Conservation (phyloP, 2,888 invertebrate genomes). For the Brenthis daphne region DNA sequence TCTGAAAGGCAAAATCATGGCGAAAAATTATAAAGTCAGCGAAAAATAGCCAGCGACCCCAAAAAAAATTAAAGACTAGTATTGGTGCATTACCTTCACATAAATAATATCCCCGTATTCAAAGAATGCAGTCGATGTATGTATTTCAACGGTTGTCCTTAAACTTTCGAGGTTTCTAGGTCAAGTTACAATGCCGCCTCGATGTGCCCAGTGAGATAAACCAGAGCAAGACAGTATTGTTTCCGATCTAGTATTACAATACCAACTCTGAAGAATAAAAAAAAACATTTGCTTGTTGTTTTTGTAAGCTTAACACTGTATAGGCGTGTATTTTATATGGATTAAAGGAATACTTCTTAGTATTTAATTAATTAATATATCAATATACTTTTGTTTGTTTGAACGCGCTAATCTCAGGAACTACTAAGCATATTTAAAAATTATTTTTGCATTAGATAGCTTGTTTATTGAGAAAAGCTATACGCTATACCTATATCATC, state of each 20-base stretch:
- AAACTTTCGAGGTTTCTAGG: slow-evolving; percentile 21
- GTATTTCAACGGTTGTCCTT: slow-evolving; percentile 20
- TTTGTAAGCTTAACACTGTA: neutral
- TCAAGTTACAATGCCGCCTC: slow-evolving; percentile 22
- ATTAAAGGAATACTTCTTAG: no score
- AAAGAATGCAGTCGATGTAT: slow-evolving; percentile 18
- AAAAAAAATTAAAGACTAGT: no score
- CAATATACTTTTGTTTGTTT: no score
- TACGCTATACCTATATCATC: no score
- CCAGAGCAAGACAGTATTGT: slow-evolving; percentile 17
- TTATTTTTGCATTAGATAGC: no score
- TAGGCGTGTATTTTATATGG: no score
- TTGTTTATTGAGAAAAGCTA: no score
- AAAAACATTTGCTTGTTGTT: slow-evolving; percentile 1
- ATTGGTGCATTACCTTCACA: neutral
- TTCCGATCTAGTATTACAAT: slow-evolving; percentile 15
- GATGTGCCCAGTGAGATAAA: slow-evolving; percentile 17
- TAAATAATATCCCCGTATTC: slow-evolving; percentile 1
- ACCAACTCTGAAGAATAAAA: slow-evolving; percentile 13
- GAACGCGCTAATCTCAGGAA: no score
- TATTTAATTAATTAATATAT: no score
- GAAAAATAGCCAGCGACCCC: neutral
- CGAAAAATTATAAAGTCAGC: no score
- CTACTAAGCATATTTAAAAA: no score
- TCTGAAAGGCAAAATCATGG: no score